phyloP scores from a whole-genome alignment of 2,797 vertebrate species.

The Anomalospiza imberbis region DNA sequence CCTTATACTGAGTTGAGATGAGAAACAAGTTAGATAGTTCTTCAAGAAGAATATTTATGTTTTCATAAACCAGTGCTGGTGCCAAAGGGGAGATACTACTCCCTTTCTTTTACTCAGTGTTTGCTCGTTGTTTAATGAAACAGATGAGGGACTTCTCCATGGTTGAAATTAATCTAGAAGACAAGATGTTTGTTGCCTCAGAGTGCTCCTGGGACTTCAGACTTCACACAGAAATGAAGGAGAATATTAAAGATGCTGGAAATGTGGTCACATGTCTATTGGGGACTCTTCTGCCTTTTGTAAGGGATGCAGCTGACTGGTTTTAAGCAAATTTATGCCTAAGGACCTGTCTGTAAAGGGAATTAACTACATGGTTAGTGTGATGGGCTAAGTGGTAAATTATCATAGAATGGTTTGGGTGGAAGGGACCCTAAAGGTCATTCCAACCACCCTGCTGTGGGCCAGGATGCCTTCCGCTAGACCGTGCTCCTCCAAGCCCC shows the following conservation, averaged over 20 bases:
- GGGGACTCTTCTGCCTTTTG: rapidly evolving
- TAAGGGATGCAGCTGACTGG: background rate
- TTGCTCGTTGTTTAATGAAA: background rate
- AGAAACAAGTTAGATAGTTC: background rate
- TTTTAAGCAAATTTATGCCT: background rate
- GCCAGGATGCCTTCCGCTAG: background rate
- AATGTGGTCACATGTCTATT: background rate
- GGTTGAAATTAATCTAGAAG: background rate
- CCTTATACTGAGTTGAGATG: background rate
- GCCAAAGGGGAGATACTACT: background rate
- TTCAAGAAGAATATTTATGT: background rate
- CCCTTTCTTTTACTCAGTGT: background rate
- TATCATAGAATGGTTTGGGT: background rate
- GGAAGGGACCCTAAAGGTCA: background rate
- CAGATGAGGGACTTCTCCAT: background rate
- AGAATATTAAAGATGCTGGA: background rate
- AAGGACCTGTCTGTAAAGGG: background rate
- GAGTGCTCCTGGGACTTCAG: background rate
- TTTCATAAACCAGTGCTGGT: background rate
- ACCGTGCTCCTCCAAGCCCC: background rate
- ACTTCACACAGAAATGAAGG: background rate
- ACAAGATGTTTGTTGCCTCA: background rate
- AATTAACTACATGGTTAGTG: background rate
- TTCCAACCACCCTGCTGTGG: background rate
- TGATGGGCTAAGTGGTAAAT: background rate